A percentile compares a stretch with the other conserved stretches of the same genome.
Conservation (phyloP, 2,888 invertebrate species). For the Tetanocera ferruginea region DNA sequence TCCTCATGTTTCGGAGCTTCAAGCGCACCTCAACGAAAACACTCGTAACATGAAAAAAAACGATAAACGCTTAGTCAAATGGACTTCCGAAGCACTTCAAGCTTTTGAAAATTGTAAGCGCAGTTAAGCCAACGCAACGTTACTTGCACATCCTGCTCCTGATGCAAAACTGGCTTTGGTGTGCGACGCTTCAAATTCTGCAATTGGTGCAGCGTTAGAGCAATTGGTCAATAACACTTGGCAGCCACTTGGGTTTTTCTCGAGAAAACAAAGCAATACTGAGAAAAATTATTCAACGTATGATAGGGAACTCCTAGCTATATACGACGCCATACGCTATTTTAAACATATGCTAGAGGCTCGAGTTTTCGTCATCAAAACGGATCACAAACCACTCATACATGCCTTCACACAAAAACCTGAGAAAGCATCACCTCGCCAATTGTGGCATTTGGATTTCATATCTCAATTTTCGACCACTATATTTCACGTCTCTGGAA, state of each 20-base stretch:
- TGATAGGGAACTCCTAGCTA: constrained; percentile 43
- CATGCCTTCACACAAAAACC: constrained; percentile 57
- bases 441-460: constrained; percentile 60
- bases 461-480: constrained; percentile 48
- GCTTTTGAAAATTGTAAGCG: constrained; percentile 27
- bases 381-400: constrained; percentile 47
- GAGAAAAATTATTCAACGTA: constrained; percentile 40
- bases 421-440: constrained; percentile 61
- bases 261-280: constrained; percentile 55
- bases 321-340: constrained; percentile 37
- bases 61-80: not conserved
- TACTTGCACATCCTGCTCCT: constrained; percentile 20
- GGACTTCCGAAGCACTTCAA: not conserved
- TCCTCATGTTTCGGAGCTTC: constrained; percentile 5
- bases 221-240: constrained; percentile 39
- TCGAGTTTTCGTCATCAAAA: constrained; percentile 46
- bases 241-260: constrained; percentile 54
- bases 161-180: constrained; percentile 35
- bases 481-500: constrained; percentile 37
- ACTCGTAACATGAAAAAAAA: not conserved
- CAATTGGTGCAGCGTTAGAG: constrained; percentile 41
- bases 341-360: constrained; percentile 13
- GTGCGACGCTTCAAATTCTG: too few species aligned
- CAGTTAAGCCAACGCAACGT: constrained; percentile 2
- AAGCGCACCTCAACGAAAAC: not conserved